Evolutionary conservation across 2,888 invertebrate genomes (phyloP), one percentile per base, ranked within the genome.

Genomic region (Agrotis clavis): DNA sequence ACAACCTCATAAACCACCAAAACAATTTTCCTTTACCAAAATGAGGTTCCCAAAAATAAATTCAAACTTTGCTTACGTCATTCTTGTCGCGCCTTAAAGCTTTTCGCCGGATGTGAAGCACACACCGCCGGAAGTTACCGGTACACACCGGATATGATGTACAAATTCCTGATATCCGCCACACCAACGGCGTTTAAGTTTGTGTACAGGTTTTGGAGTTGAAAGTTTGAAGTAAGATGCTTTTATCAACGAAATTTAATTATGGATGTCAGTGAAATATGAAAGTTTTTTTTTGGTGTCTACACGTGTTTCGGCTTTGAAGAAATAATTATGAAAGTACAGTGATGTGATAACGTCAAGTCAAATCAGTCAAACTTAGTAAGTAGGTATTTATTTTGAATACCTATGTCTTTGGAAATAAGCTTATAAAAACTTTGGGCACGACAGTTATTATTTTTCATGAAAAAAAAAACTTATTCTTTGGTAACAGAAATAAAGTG

Each of bases 141-240:
- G 92, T 91, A 92, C 90, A 90, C 88, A 88, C 89, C 92, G 95
- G 95, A 94, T 94, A 95, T 95, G 93, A 94, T 90, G 93, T 91
- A 90, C 91, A 92, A 94, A 94, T 94, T 93, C 88, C 92, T 92
- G 93, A 95, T 94, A 94, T 94, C 94, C 95, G 91, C 83, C 74
- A 81, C 77, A 79, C 73, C 71, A 69, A 68, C 64, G 45, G 65
- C 82, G 83, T 88, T 87, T 86, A 86, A 82, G 81, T 89, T 85
- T 85, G 79, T 86, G 82, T 74, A 76, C 74, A 65, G 67, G 71
- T 77, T 74, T 71, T 48, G 72, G 60, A 72, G 67, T 67, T n/a
- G 25, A 60, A 73, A 41, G 13, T 65, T 61, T 21, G 75, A 67
- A 70, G 48, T 76, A 71, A 59, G 59, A 63, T 0, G 59, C 18